Percentiles rank a stretch among this genome's conserved stretches.
Evolutionary conservation across 2,797 vertebrate species (phyloP).

Genomic region (Trachurus trachurus): DNA sequence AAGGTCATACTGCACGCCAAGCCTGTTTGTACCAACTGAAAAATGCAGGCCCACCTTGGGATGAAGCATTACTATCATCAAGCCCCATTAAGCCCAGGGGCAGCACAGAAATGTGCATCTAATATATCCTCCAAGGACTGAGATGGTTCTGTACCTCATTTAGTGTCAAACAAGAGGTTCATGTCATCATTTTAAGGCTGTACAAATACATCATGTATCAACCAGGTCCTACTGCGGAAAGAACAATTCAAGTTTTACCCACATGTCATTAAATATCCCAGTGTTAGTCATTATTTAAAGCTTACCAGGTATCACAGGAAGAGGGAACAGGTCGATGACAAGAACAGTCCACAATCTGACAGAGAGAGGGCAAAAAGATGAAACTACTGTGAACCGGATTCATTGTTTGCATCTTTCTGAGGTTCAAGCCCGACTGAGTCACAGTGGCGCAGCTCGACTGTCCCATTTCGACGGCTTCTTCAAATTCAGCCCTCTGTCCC

Average conservation of each 20-base stretch:
- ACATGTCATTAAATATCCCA: neutral
- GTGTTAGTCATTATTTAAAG: neutral
- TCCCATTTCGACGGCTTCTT: too few relatives aligned
- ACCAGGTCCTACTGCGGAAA: neutral
- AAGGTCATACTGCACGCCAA: conserved; percentile 40
- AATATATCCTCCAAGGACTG: conserved; percentile 53
- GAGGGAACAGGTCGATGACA: too few relatives aligned
- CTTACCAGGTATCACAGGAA: too few relatives aligned
- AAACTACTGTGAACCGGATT: too few relatives aligned
- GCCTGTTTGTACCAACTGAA: conserved; percentile 45
- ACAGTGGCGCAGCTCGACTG: too few relatives aligned
- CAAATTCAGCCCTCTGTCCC: too few relatives aligned
- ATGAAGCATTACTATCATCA: conserved; percentile 62
- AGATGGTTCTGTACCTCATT: conserved; percentile 4
- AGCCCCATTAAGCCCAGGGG: conserved; percentile 59
- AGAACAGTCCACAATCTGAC: too few relatives aligned
- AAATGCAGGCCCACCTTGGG: conserved; percentile 56
- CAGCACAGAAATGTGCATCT: conserved; percentile 37
- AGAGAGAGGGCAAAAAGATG: too few relatives aligned
- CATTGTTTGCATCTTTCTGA: too few relatives aligned
- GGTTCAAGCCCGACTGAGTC: too few relatives aligned
- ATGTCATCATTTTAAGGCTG: conserved; percentile 17
- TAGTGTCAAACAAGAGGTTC: conserved; percentile 35
- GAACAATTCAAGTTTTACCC: neutral
- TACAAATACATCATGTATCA: neutral